Evolutionary conservation across 2,113 vertebrate genomes (phyloP), one percentile per base, ranked within the genome.

Genomic region (Columba livia): DNA sequence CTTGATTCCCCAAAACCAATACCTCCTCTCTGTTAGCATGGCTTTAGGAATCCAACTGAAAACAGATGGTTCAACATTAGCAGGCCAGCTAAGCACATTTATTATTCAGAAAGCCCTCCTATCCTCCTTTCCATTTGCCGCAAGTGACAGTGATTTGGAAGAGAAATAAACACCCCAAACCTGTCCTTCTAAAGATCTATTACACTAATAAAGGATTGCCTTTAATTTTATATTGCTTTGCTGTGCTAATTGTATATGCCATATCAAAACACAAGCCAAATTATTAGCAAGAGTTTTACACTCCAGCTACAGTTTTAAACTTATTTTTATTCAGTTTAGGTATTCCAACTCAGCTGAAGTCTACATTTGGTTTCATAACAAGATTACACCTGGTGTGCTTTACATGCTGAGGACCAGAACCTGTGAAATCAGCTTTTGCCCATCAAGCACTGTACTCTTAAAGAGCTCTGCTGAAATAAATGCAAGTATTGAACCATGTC

Each of bases 371-470:
- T 31, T 80, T 85, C 60, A n/a, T 29, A 91, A 60, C n/a, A 70
- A 60, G 44, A n/a, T 38, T 60, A 15, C 6, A 51, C 8, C 8
- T 10, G 11, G 25, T 6, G 16, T 79, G 54, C 32, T 70, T 42
- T 78, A 51, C 48, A 64, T 61, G 11, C 36, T 32, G 36, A 94
- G 18, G 15, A 36, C 21, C 23, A 23, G 23, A 65, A 74, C 12
- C 50, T 54, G 15, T 19, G 34, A 82, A 42, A 28, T 70, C 67
- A 32, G 31, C 25, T 85, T 95, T 74, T 58, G 31, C 24, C 40
- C 16, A 4, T 62, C 31, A 21, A 0, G 28, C 7, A 2, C 20
- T 2, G 0, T 6, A 2, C 65, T 88, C 4, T 1, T 12, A 42
- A 29, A 44, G 20, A 72, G 14, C 5, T 11, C 40, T 73, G n/a